Conservation (phyloP, 2,888 invertebrate genomes). For the Aethes cnicana region DNA sequence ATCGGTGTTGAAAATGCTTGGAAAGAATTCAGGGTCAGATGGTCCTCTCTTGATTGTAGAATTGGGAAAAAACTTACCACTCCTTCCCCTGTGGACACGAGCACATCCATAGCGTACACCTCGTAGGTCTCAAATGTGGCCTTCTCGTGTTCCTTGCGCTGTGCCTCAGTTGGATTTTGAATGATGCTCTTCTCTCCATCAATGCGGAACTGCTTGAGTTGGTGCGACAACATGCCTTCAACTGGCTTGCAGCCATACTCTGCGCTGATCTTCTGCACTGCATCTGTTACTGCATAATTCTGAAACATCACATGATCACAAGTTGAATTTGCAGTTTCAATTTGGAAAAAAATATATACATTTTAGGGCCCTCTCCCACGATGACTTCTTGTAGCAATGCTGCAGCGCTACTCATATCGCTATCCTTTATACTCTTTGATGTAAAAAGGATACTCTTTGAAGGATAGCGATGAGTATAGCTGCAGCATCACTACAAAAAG, state of each 20-base stretch:
- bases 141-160: conserved; percentile 98
- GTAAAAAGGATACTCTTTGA: too few species aligned
- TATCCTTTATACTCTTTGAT: too few species aligned
- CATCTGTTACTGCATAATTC: conserved; percentile 95
- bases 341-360: too few species aligned
- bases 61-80: conserved; percentile 85
- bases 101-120: conserved; percentile 99
- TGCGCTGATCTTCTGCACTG: conserved; percentile 95
- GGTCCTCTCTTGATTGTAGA: too few species aligned
- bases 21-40: conserved; percentile 64
- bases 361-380: too few species aligned
- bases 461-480: too few species aligned
- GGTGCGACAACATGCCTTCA: conserved; percentile 97
- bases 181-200: conserved; percentile 94
- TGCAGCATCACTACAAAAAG: too few species aligned
- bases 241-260: conserved; percentile 98
- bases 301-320: too few species aligned
- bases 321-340: too few species aligned
- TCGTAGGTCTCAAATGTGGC: conserved; percentile 97
- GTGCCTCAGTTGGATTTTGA: conserved; percentile 97
- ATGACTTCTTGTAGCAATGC: too few species aligned
- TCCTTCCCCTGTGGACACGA: conserved; percentile 97
- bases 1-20: conserved; percentile 40
- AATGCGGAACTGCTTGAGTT: conserved; percentile 97
- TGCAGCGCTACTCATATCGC: too few species aligned